Base-by-base conservation (phyloP, 2,888 invertebrate species). In the Azorinus chamasolen region DNA sequence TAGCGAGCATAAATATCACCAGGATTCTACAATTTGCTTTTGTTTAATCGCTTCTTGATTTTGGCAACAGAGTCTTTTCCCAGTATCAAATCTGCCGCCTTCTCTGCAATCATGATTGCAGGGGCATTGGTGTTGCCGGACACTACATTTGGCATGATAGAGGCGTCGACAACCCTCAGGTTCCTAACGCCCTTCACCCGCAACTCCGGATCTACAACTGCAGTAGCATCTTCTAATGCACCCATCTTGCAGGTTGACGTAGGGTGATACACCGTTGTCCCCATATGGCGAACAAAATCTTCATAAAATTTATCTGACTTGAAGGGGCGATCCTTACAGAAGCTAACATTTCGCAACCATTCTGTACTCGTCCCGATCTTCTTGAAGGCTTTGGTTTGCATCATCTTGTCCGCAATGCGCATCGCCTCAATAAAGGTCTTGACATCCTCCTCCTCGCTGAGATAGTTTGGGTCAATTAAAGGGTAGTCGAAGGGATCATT, bases 381-480 rank as follows among this genome's bases (percentile, higher is more conserved):
- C 22, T 54, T 46, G 8, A 72, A 59, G 5, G 59, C 14, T 18
- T 63, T 63, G 4, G 68, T 77, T 16, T 63, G 51, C 8, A 68
- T 32, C 3, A 72, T 14, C 25, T 58, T 39, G 18, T 59, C 63
- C 2, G 24, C n/a, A n/a, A 54, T 1, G 45, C 54, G 59, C 20
- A 59, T 45, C 48, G 62, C 80, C 71, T 51, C 22, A 1, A 79
- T 68, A n/a, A 78, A 58, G 20, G 54, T 51, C 39, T 65, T 46
- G 0, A 77, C 22, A 37, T 80, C 83, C 20, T 65, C 75, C 45
- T 59, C 39, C 8, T 95, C 91, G 39, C 94, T 93, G 71, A 98
- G 96, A 92, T 99, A 99, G 88, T 97, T 97, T 0, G 98, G 97
- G 93, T 98, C 95, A 92, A 99, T 97, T 39, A 96, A 91, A 0